Percentiles rank a stretch among this genome's conserved stretches.
These are phyloP conservation scores for Dromius quadrimaculatus DNA, from an alignment of 2,888 invertebrate species.

Conservation along the genomic window DNA sequence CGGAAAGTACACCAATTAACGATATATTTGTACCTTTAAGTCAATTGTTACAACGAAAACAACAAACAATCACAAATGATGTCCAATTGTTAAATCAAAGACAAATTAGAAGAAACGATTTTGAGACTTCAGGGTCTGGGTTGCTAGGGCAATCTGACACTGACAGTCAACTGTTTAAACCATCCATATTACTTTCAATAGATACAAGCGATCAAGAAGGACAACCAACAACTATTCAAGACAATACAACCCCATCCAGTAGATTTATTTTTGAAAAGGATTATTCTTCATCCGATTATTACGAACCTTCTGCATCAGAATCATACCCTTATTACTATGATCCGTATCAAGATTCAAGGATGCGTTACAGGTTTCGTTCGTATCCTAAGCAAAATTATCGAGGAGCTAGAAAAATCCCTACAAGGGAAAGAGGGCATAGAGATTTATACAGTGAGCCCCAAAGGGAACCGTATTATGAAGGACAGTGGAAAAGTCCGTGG, in stretches of 20 bases:
- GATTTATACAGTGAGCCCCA: conserved; percentile 24
- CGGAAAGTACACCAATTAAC: conserved; percentile 54
- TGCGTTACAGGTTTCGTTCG: conserved; percentile 38
- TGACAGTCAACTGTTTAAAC: conserved; percentile 43
- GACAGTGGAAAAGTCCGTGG: conserved; percentile 59
- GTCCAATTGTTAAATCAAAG: background rate
- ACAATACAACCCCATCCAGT: conserved; percentile 19
- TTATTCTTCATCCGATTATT: conserved; percentile 2
- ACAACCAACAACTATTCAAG: conserved; percentile 14
- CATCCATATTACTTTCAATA: conserved; percentile 36
- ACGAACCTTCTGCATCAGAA: conserved; percentile 37
- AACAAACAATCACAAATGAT: background rate
- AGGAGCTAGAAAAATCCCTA: conserved; percentile 36
- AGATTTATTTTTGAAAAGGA: conserved; percentile 3
- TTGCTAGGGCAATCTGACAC: conserved; percentile 20
- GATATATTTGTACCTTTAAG: background rate
- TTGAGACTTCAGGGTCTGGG: conserved; percentile 39
- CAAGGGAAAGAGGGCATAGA: conserved; percentile 40
- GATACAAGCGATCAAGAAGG: conserved; percentile 38
- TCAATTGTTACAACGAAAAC: background rate
- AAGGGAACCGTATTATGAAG: conserved; percentile 34
- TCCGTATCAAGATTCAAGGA: conserved; percentile 55
- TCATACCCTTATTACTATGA: conserved; percentile 58
- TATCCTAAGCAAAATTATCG: conserved; percentile 38
- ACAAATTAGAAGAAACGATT: conserved; percentile 42